Base-by-base conservation (phyloP, 2,888 invertebrate genomes). In the Plagodis dolabraria region DNA sequence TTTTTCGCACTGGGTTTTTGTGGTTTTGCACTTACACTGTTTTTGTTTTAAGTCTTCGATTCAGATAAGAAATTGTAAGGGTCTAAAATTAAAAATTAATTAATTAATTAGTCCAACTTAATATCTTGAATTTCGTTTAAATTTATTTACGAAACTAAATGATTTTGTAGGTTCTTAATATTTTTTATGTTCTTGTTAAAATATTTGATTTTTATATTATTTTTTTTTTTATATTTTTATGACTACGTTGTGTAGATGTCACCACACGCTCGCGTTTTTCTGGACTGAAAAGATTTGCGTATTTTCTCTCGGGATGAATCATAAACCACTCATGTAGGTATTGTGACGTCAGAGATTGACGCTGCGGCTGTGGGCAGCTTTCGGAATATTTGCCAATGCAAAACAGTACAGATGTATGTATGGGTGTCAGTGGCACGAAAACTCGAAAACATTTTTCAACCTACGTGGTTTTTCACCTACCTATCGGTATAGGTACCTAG, bases 271-370 rank as follows among this genome's bases (percentile, higher is more conserved):
- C 53, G 52, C 53, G 48, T 44, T 63, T 67, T 60, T 60, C 58
- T 53, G 38, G 61, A 69, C 69, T 69, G 60, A 66, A 64, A 64
- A 60, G 47, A 54, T 52, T 42, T 54, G 60, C 43, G 63, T 65
- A 58, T 69, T 67, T 69, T 64, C 67, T 63, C 62, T 53, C 33
- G 45, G 46, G 44, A 57, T 69, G 69, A 69, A 53, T 69, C 69
- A 69, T 47, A 42, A 38, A 8, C 48, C 12, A 22, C 44, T 43
- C 51, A 42, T 54, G 53, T 64, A 50, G 57, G 63, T 62, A 60
- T 55, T 64, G 56, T 65, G 67, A 69, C 67, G 68, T 69, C 64
- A 61, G 12, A 34, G 47, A 33, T 54, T 50, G 36, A 9, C 9
- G 38, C 51, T 34, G 52, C 22, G 22, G 11, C 57, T 56, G 63